Percentiles rank a stretch among this genome's conserved stretches.
These are phyloP conservation scores for Mamestra configurata DNA, from an alignment of 1,140 invertebrate genomes.

Conservation along the genomic window DNA sequence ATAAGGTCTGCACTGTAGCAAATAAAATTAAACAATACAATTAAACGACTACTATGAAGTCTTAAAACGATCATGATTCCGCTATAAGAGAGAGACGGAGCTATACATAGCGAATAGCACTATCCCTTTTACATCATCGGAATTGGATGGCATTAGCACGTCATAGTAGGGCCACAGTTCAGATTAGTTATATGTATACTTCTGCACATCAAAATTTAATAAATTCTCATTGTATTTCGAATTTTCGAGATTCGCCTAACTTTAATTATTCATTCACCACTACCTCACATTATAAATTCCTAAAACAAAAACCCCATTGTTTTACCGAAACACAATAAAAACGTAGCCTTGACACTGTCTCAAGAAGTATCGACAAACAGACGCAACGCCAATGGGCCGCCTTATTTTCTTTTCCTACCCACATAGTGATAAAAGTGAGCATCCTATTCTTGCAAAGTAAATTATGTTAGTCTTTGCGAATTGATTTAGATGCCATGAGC, in stretches of 20 bases:
- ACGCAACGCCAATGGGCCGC: background rate
- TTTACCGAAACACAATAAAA: background rate
- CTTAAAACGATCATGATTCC: too few species aligned
- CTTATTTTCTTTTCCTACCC: slow-evolving; percentile 7
- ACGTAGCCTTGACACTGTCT: background rate
- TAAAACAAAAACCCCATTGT: slow-evolving; percentile 9
- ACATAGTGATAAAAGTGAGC: background rate
- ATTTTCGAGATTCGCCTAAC: background rate
- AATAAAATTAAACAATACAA: too few species aligned
- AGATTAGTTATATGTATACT: too few species aligned
- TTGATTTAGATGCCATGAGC: background rate
- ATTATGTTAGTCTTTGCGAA: background rate
- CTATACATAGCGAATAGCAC: too few species aligned
- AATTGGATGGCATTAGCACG: too few species aligned
- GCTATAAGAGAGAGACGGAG: too few species aligned
- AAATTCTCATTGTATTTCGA: background rate
- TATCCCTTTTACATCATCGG: too few species aligned
- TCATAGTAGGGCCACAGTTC: too few species aligned
- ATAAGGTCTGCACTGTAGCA: too few species aligned
- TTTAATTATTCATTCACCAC: background rate
- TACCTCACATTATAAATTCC: background rate
- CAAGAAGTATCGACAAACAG: background rate
- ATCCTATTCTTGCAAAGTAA: background rate
- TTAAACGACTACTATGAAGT: too few species aligned
- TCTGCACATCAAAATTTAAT: background rate